Percentiles rank a stretch among this genome's conserved stretches.
phyloP scores from a whole-genome alignment of 2,797 vertebrate species.

The Hippocampus kuda region DNA sequence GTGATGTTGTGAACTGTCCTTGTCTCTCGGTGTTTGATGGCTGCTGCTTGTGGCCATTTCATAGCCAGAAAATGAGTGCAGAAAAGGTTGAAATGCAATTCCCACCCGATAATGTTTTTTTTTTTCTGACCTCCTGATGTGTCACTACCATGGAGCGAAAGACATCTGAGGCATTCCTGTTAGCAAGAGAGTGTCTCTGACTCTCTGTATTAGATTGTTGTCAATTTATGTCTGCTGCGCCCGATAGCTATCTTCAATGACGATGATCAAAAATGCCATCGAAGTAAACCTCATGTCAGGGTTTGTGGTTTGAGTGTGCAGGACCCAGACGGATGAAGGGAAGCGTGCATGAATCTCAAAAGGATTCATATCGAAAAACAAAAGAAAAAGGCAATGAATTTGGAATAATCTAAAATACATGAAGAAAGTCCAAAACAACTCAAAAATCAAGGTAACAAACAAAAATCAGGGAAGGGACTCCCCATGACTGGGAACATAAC shows the following conservation, averaged over 20 bases:
- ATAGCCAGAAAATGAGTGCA: conserved; percentile 15
- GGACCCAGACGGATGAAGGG: no score
- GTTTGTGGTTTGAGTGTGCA: no score
- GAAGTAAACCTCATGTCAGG: no score
- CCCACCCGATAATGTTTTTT: conserved; percentile 22
- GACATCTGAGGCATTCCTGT: neutral
- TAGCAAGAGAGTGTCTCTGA: neutral
- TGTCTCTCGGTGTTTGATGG: conserved; percentile 33
- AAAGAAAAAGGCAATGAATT: no score
- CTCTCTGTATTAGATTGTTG: neutral
- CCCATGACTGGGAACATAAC: no score
- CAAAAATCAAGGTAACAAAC: no score
- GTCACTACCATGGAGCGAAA: neutral
- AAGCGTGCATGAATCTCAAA: no score
- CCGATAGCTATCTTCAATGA: neutral
- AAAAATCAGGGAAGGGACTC: no score
- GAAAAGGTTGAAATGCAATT: conserved; percentile 15
- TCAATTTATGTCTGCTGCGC: neutral
- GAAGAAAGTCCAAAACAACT: no score
- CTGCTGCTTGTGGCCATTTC: conserved; percentile 29
- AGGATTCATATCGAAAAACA: no score
- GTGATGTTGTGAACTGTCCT: conserved; percentile 33
- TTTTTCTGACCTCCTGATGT: neutral
- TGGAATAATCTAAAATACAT: no score
- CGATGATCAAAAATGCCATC: neutral